phyloP scores from a whole-genome alignment of 2,113 vertebrate genomes.

The Trachemys scripta region DNA sequence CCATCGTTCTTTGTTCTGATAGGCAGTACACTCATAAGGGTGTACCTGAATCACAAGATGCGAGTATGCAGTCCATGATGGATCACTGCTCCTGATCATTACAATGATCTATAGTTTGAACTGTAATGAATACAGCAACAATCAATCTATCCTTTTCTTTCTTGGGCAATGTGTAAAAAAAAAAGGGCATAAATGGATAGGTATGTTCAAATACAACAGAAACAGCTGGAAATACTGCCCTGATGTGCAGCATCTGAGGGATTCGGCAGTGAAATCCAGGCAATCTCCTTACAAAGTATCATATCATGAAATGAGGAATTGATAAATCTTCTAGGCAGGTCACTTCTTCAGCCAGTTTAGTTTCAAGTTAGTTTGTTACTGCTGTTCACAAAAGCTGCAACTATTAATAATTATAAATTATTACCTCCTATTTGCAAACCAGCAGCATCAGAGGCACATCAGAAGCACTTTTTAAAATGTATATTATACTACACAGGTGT shows the following conservation, averaged over 20 bases:
- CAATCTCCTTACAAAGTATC: background rate
- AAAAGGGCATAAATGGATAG: background rate
- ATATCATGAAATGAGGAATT: constrained; percentile 2
- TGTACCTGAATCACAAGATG: background rate
- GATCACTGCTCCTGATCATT: background rate
- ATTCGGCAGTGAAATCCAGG: constrained; percentile 18
- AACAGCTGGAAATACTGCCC: background rate
- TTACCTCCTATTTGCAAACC: background rate
- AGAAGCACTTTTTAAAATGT: background rate
- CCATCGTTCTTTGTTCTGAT: accelerated
- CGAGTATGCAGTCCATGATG: background rate
- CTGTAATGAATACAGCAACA: background rate
- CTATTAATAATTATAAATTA: background rate
- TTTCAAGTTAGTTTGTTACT: constrained; percentile 38
- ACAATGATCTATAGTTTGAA: background rate
- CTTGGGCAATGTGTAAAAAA: background rate
- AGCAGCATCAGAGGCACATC: background rate
- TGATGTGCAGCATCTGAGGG: background rate
- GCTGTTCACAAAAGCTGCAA: background rate
- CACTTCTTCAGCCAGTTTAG: background rate
- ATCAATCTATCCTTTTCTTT: background rate
- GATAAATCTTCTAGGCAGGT: background rate
- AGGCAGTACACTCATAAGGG: background rate
- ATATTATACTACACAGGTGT: background rate
- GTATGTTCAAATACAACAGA: background rate